phyloP scores from a whole-genome alignment of 2,888 invertebrate species.

The Cenopis cana region DNA sequence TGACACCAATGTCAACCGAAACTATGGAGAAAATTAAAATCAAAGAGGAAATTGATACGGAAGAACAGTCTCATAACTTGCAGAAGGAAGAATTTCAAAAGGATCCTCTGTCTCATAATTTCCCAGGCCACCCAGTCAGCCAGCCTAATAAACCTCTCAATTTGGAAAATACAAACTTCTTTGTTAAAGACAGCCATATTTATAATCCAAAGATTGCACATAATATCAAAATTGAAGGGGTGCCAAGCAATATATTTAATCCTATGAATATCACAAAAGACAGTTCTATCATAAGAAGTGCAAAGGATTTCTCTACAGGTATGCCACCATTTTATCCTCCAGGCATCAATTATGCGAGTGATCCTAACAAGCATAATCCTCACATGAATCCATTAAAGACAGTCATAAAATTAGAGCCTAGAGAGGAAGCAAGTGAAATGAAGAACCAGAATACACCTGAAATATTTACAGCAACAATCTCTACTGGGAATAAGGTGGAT shows the following conservation, averaged over 20 bases:
- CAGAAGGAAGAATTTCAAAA: slow-evolving; percentile 79
- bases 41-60: slow-evolving; percentile 80
- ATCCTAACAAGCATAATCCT: slow-evolving; percentile 75
- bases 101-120: slow-evolving; percentile 78
- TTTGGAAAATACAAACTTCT: slow-evolving; percentile 79
- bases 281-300: slow-evolving; percentile 74
- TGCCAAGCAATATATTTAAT: slow-evolving; percentile 73
- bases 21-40: slow-evolving; percentile 80
- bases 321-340: slow-evolving; percentile 76
- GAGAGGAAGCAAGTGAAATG: slow-evolving; percentile 78
- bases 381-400: slow-evolving; percentile 80
- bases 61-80: slow-evolving; percentile 72
- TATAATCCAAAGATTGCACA: slow-evolving; percentile 77
- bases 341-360: slow-evolving; percentile 73
- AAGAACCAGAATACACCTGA: slow-evolving; percentile 80
- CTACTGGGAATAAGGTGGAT: slow-evolving; percentile 75
- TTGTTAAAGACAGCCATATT: slow-evolving; percentile 78
- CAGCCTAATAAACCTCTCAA: slow-evolving; percentile 76
- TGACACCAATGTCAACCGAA: slow-evolving; percentile 83
- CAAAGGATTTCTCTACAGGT: slow-evolving; percentile 73
- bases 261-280: slow-evolving; percentile 78
- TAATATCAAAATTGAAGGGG: slow-evolving; percentile 78
- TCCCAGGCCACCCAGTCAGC: slow-evolving; percentile 69
- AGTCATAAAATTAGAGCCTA: slow-evolving; percentile 80
- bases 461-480: slow-evolving; percentile 81